phyloP scores from a whole-genome alignment of 2,113 vertebrate genomes.

The Sinocyclocheilus anophthalmus region DNA sequence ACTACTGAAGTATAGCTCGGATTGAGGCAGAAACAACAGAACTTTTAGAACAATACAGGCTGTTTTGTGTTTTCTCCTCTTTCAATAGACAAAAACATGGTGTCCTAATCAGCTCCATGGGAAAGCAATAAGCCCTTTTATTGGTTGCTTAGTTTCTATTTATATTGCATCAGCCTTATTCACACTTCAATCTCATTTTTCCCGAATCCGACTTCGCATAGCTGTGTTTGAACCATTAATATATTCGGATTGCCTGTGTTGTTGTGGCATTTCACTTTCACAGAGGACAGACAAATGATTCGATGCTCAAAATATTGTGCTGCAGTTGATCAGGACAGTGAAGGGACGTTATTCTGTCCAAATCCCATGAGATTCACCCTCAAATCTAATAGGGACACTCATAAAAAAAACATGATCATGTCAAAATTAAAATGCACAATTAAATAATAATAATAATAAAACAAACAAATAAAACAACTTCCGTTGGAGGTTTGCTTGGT shows the following conservation, averaged over 20 bases:
- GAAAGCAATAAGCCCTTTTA: conserved; percentile 1
- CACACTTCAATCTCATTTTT: neutral
- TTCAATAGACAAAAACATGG: neutral
- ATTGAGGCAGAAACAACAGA: neutral
- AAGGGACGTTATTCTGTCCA: too few species aligned
- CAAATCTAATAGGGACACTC: too few species aligned
- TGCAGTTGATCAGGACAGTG: neutral
- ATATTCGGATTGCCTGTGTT: neutral
- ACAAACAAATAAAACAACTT: too few species aligned
- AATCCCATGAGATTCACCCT: too few species aligned
- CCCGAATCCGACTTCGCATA: neutral
- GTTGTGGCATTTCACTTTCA: neutral
- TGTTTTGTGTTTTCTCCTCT: neutral
- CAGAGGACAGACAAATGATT: neutral
- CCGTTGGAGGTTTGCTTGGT: too few species aligned
- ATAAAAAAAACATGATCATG: too few species aligned
- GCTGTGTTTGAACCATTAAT: neutral
- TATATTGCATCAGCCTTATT: neutral
- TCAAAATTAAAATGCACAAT: too few species aligned
- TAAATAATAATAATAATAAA: too few species aligned
- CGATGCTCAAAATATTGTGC: neutral
- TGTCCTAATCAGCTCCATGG: neutral
- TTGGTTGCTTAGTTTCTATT: neutral
- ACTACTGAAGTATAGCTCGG: neutral
- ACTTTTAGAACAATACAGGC: neutral